Base-by-base conservation (phyloP, 2,888 invertebrate genomes). In the Habrosyne pyritoides region DNA sequence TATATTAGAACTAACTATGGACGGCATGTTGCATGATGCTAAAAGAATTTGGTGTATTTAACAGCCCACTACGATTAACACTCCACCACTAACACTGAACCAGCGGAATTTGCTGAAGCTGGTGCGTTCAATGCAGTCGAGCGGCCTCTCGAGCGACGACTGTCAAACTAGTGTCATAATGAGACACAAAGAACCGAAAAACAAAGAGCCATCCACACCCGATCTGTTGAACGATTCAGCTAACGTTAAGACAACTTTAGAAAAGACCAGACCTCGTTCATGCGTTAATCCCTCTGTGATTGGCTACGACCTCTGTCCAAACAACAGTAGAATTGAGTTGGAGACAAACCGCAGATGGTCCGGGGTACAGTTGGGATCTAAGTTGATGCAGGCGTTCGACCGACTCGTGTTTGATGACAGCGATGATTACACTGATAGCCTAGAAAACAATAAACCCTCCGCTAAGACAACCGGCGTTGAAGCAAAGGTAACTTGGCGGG, bases 381-480 rank as follows among this genome's bases (percentile, higher is more conserved):
- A 95, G 73, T 87, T 96, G 69, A 95, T 95, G 84, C 95, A 95
- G 73, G 95, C 95, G 2, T 95, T 96, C 69, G 96, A 96, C 77
- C 93, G 95, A 71, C 87, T 96, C 28, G 93, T 93, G 54, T 93
- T 94, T 59, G 94, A 93, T 61, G 95, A 95, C 73, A 95, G 95
- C 61, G 95, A 95, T 68, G 95, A 95, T 81, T 96, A 96, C 77
- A 95, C 95, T 8, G 96, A 96, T 85, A 96, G 96, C 83, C 89
- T 96, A 67, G 96, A 95, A 84, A 94, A 94, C 79, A 93, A 93
- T 73, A 91, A 88, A 72, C 83, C 87, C 82, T 67, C 84, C 67
- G 80, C 83, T 76, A 90, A 89, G 77, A 69, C 84, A 56, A 93
- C 94, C 70, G 94, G 94, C 69, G 84, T 75, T 78, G 89, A 91